phyloP scores from a whole-genome alignment of 1,140 invertebrate genomes.

The Solen grandis region DNA sequence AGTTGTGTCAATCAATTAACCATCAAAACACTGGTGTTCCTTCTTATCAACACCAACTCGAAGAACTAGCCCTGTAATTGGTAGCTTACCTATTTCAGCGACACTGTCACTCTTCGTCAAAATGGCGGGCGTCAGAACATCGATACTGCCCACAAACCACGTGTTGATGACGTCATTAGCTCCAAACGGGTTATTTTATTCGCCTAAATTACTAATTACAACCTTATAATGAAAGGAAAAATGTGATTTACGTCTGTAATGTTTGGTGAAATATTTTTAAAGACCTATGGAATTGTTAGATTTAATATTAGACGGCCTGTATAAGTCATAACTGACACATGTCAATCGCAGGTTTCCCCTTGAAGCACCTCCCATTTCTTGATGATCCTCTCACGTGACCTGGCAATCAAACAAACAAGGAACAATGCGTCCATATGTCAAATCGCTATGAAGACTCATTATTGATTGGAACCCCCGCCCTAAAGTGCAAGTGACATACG shows the following conservation, averaged over 20 bases:
- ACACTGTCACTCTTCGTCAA: conserved; percentile 79
- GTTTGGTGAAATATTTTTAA: no score
- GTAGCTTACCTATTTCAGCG: conserved; percentile 71
- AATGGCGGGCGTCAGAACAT: conserved; percentile 76
- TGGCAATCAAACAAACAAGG: conserved; percentile 51
- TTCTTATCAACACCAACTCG: no score
- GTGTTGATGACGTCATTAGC: conserved; percentile 59
- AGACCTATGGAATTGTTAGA: no score
- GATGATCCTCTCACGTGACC: conserved; percentile 40
- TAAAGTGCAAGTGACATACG: conserved; percentile 57
- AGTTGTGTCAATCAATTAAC: no score
- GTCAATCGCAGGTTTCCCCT: conserved; percentile 1
- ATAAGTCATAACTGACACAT: conserved; percentile 3
- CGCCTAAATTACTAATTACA: no score
- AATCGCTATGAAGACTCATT: conserved; percentile 46
- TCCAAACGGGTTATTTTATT: conserved; percentile 5
- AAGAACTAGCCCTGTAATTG: conserved; percentile 62
- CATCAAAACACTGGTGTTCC: no score
- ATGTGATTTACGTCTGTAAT: no score
- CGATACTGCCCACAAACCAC: conserved; percentile 74
- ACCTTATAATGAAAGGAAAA: no score
- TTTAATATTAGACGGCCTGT: no score
- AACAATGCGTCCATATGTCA: conserved; percentile 58
- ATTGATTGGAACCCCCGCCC: conserved; percentile 55
- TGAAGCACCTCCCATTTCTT: conserved; percentile 29